Base-by-base conservation (phyloP, 2,888 invertebrate species). In the Tachina grossa region DNA sequence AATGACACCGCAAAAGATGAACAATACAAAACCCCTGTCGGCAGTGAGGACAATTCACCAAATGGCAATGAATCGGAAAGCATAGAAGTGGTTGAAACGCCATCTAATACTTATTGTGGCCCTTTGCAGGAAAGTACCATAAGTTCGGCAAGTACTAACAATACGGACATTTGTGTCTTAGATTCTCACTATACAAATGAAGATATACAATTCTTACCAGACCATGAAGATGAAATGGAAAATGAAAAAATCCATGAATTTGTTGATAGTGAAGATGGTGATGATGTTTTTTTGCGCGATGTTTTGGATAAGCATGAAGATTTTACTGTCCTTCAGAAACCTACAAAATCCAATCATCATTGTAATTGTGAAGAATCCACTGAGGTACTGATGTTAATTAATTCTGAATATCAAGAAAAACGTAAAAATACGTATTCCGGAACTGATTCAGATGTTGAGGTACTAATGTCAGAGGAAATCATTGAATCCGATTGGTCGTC, bases 391-490 rank as follows among this genome's bases (percentile, higher is more conserved):
- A 75, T 86, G 31, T 39, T 88, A 51, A 83, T 85, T 2, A 82
- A 87, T 53, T 84, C 88, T 13, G 87, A 86, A 16, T 88, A 76
- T 57, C 59, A 85, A 43, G 85, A 66, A 16, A 85, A 83, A 45
- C 72, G 77, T 39, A 86, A 84, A 9, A 69, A 63, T 4, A 74
- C 78, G 1, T 87, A 83, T 71, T 87, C 88, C 1, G 85, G 86
- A 6, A 89, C 89, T 0, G 89, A 89, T 57, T 89, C 89, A 0
- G 89, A 89, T 74, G 88, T 89, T 14, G 89, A 89, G 59, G 87
- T 89, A 2, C 71, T 89, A 53, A 87, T 88, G 72, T 87, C 89
- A 4, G 89, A 88, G 45, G 88, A 87, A 69, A 84, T 88, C 16
- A 84, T 85, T 14, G 88, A 88, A 47, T 88, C 89, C 0, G 88